These are phyloP conservation scores for Ophthalmolycus amberensis DNA, from an alignment of 2,113 vertebrate species.

Conservation along the genomic window DNA sequence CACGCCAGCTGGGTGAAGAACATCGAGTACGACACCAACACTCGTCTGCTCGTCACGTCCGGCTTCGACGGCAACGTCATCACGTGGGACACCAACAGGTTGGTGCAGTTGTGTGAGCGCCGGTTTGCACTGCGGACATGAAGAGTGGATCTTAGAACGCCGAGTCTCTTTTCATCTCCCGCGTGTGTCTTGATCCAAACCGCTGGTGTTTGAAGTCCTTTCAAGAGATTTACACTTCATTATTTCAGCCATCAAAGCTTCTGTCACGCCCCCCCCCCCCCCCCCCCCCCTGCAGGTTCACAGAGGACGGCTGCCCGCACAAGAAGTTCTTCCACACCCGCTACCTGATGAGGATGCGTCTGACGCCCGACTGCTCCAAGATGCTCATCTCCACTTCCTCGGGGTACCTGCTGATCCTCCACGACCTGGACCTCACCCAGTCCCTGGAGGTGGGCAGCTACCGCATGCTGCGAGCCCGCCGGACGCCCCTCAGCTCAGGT, in stretches of 20 bases:
- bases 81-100: slow-evolving; percentile 99
- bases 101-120: neutral
- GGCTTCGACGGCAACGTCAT: slow-evolving; percentile 99
- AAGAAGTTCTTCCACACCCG: slow-evolving; percentile 99
- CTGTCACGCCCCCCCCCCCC: accelerated
- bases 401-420: slow-evolving; percentile 97
- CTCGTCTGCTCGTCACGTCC: slow-evolving; percentile 95
- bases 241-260: neutral
- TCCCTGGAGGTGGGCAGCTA: slow-evolving; percentile 98
- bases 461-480: slow-evolving; percentile 93
- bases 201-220: neutral
- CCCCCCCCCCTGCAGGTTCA: slow-evolving; percentile 84
- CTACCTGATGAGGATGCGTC: slow-evolving; percentile 98
- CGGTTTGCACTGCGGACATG: neutral
- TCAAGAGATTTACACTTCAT: neutral
- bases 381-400: slow-evolving; percentile 99
- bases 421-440: slow-evolving; percentile 97
- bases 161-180: too few relatives aligned
- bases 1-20: slow-evolving; percentile 99
- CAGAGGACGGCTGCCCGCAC: slow-evolving; percentile 97
- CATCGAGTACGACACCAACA: slow-evolving; percentile 98
- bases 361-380: slow-evolving; percentile 98
- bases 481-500: slow-evolving; percentile 93
- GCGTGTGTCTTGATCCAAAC: neutral
- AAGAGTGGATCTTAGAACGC: neutral